Conservation (phyloP, 2,888 invertebrate genomes). For the Thereva unica region DNA sequence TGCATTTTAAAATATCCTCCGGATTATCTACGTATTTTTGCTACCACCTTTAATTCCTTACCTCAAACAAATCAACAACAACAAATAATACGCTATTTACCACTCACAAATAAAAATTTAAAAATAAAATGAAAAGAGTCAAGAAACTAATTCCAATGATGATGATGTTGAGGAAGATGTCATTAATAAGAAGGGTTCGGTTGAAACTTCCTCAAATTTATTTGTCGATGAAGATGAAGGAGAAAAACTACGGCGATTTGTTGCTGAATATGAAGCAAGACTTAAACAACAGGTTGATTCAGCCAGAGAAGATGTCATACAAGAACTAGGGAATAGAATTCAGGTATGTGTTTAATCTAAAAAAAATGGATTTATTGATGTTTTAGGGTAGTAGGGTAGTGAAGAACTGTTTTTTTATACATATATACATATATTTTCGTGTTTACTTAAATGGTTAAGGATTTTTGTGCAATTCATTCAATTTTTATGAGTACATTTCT, state of each 20-base stretch:
- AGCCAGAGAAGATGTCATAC: slow-evolving; percentile 70
- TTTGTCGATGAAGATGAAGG: slow-evolving; percentile 57
- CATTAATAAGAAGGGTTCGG: not conserved
- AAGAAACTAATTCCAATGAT: slow-evolving; percentile 19
- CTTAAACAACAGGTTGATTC: slow-evolving; percentile 66
- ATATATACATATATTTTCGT: no score
- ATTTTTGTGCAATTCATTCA: no score
- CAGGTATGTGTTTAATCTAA: slow-evolving; percentile 63
- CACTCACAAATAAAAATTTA: no score
- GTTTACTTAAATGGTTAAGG: no score
- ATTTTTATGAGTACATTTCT: no score
- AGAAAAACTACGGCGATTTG: slow-evolving; percentile 55
- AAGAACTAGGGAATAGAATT: slow-evolving; percentile 72
- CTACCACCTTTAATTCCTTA: not conserved
- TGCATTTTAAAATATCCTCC: slow-evolving; percentile 35
- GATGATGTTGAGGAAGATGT: slow-evolving; percentile 5
- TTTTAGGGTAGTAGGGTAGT: no score
- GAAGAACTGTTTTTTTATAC: no score
- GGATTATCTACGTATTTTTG: slow-evolving; percentile 2
- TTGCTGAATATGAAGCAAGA: slow-evolving; percentile 60
- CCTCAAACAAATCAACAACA: not conserved
- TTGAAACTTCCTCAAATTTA: slow-evolving; percentile 47
- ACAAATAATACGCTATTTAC: not conserved
- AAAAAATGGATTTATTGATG: no score
- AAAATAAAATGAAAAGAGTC: slow-evolving; percentile 10